phyloP scores from a whole-genome alignment of 2,797 vertebrate species.

The Falco biarmicus region DNA sequence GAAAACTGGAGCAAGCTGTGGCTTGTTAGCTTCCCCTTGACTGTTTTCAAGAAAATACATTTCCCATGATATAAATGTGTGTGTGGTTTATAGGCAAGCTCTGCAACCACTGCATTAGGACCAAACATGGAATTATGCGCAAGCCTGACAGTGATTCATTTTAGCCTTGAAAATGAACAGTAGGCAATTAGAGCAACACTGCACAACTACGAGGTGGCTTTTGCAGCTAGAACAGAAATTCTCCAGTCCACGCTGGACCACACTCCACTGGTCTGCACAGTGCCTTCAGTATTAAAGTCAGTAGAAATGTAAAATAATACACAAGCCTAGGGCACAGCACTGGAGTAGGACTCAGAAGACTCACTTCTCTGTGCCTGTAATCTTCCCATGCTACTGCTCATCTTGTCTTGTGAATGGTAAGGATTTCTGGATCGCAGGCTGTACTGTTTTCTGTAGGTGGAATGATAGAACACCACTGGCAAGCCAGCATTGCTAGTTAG shows the following conservation, averaged over 20 bases:
- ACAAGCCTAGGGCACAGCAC: neutral
- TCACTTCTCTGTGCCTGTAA: neutral
- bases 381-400: neutral
- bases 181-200: constrained; percentile 38
- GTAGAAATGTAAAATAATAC: neutral
- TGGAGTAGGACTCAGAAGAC: neutral
- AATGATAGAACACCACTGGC: neutral
- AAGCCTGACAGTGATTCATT: neutral
- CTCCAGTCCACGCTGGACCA: neutral
- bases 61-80: neutral
- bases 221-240: constrained; percentile 57
- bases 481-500: neutral
- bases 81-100: neutral
- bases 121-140: constrained; percentile 1
- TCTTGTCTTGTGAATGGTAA: neutral
- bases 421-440: neutral
- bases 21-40: neutral
- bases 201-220: constrained; percentile 54
- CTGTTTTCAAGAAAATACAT: neutral
- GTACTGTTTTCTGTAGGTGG: neutral
- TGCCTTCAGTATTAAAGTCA: neutral
- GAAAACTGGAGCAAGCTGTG: neutral
- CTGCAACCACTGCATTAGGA: neutral
- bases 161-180: constrained; percentile 49
- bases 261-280: accelerated